Evolutionary conservation across 2,797 vertebrate genomes (phyloP).

Genomic region (Sebastes trivittatus): DNA sequence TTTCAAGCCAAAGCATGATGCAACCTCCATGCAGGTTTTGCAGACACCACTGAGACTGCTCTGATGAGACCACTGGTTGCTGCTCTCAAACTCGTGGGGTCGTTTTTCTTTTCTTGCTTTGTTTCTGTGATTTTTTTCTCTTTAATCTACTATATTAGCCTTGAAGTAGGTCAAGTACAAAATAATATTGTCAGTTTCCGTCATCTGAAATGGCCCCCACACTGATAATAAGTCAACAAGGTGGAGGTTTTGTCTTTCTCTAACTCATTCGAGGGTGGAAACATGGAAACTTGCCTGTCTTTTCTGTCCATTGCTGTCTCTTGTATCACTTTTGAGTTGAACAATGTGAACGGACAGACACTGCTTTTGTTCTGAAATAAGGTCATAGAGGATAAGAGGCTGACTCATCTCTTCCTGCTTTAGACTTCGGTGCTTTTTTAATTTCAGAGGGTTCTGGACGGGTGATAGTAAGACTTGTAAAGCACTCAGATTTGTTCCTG

Average conservation of each 20-base stretch:
- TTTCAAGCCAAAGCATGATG: not conserved
- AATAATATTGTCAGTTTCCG: not conserved
- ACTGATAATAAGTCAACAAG: not conserved
- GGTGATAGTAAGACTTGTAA: slow-evolving; percentile 26
- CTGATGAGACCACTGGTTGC: not conserved
- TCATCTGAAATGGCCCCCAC: not conserved
- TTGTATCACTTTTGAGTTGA: slow-evolving; percentile 18
- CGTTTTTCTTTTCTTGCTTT: not conserved
- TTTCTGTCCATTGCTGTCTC: slow-evolving; percentile 9
- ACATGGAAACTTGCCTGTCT: not conserved
- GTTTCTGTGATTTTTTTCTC: not conserved
- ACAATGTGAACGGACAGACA: slow-evolving; percentile 13
- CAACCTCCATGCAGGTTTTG: slow-evolving; percentile 4
- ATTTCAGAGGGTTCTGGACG: slow-evolving; percentile 29
- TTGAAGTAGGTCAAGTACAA: not conserved
- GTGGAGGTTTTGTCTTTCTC: not conserved
- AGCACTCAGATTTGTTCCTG: slow-evolving; percentile 39
- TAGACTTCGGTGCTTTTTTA: slow-evolving; percentile 22
- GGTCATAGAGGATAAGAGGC: slow-evolving; percentile 29
- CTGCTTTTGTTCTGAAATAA: slow-evolving; percentile 15
- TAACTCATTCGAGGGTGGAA: not conserved
- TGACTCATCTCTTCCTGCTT: slow-evolving; percentile 32
- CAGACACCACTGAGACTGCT: not conserved
- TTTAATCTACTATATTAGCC: not conserved
- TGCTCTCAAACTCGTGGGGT: not conserved